Evolutionary conservation across 2,888 invertebrate genomes (phyloP).

Genomic region (Himalopsyche kuldschensis): DNA sequence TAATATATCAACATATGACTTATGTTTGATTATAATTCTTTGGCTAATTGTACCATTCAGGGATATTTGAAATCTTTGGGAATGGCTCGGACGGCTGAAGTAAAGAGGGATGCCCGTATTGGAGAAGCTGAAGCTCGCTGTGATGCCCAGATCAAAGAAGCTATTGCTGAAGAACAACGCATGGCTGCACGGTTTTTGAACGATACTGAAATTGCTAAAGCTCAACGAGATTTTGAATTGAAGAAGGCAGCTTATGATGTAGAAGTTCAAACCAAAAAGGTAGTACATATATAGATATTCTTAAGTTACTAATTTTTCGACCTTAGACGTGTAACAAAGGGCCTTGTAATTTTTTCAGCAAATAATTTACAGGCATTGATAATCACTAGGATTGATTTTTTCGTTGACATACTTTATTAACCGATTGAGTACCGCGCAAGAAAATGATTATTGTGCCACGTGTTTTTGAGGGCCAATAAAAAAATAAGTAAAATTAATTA

Average conservation of each 20-base stretch:
- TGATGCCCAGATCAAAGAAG: constrained; percentile 91
- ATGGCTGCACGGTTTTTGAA: constrained; percentile 93
- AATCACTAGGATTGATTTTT: no score
- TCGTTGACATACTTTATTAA: no score
- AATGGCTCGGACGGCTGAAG: constrained; percentile 93
- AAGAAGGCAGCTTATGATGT: constrained; percentile 97
- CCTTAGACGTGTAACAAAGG: no score
- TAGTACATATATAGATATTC: no score
- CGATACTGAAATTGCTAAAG: constrained; percentile 96
- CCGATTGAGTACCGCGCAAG: no score
- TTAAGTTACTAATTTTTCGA: no score
- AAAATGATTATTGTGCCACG: no score
- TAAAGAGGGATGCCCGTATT: constrained; percentile 93
- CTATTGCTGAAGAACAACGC: constrained; percentile 93
- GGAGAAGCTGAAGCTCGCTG: constrained; percentile 95
- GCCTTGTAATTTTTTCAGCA: no score
- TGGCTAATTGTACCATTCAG: constrained; percentile 49
- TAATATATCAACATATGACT: not conserved
- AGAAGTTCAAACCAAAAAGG: constrained; percentile 92
- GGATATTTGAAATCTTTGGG: constrained; percentile 93
- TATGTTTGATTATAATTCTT: not conserved
- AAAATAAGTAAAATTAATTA: no score
- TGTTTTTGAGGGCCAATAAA: no score
- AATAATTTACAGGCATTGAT: no score
- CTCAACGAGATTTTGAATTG: constrained; percentile 93